Conservation (phyloP, 2,797 vertebrate species). For the Phylloscopus collybita region DNA sequence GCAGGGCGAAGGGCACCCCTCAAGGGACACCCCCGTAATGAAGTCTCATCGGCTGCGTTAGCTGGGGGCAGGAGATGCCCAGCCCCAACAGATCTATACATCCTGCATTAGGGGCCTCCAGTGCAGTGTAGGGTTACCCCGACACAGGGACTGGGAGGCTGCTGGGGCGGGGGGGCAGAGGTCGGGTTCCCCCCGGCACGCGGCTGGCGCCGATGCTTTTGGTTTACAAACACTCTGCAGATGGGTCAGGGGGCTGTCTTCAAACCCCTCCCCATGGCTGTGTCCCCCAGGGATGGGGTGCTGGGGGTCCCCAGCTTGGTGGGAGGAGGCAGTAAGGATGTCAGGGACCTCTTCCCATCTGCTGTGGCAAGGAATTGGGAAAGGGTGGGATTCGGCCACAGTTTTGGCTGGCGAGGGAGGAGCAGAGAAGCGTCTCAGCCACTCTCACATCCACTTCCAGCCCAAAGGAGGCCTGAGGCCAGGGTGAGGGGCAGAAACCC, state of each 20-base stretch:
- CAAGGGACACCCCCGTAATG: slow-evolving; percentile 57
- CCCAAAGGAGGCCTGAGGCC: neutral
- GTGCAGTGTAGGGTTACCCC: slow-evolving; percentile 72
- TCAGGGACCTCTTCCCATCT: neutral
- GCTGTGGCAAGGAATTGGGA: neutral
- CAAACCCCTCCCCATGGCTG: slow-evolving; percentile 15
- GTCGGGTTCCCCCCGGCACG: neutral
- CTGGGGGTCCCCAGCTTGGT: neutral
- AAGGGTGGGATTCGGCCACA: neutral
- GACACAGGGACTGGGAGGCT: slow-evolving; percentile 9
- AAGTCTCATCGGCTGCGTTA: slow-evolving; percentile 62
- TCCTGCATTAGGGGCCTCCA: slow-evolving; percentile 75
- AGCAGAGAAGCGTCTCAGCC: neutral
- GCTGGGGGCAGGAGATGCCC: slow-evolving; percentile 33
- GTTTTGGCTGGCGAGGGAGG: neutral
- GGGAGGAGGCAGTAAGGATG: neutral
- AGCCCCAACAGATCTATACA: slow-evolving; percentile 80
- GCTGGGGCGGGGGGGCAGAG: neutral
- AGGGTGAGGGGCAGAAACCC: neutral
- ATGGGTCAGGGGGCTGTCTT: slow-evolving; percentile 55
- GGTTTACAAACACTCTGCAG: slow-evolving; percentile 81
- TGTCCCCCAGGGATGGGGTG: neutral
- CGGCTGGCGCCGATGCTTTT: slow-evolving; percentile 70
- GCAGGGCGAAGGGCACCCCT: neutral
- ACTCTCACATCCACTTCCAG: neutral